Evolutionary conservation across 2,797 vertebrate genomes (phyloP).

Genomic region (Morus bassanus): DNA sequence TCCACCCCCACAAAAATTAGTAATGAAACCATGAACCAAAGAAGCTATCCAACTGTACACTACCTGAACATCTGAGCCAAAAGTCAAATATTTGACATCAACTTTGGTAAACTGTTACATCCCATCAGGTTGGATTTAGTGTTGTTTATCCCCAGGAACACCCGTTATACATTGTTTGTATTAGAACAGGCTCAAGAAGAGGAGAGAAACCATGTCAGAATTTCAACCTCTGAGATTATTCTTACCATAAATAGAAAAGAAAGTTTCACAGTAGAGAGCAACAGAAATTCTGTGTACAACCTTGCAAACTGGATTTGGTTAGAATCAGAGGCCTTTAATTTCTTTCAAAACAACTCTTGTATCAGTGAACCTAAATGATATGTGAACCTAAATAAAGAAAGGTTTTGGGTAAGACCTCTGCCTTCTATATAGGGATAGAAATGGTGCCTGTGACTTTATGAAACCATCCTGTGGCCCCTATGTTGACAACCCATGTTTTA

Average conservation of each 20-base stretch:
- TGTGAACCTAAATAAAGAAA: neutral
- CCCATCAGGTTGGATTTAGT: neutral
- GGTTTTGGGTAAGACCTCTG: neutral
- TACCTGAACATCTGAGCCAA: neutral
- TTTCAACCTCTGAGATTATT: neutral
- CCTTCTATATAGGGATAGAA: neutral
- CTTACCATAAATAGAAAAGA: neutral
- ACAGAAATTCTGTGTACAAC: neutral
- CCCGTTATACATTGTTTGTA: neutral
- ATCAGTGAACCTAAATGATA: neutral
- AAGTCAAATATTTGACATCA: neutral
- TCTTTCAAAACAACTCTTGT: neutral
- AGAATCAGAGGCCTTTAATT: neutral
- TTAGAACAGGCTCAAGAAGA: neutral
- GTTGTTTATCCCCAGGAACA: neutral
- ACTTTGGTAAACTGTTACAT: neutral
- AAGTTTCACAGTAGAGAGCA: neutral
- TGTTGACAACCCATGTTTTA: neutral
- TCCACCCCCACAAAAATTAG: neutral
- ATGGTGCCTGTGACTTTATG: neutral
- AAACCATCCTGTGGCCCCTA: neutral
- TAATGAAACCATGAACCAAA: neutral
- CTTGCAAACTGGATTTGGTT: neutral
- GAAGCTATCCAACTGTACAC: neutral
- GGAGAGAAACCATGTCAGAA: neutral